Evolutionary conservation across 2,113 vertebrate species (phyloP), one percentile per base, ranked within the genome.

Genomic region (Apteryx mantelli): DNA sequence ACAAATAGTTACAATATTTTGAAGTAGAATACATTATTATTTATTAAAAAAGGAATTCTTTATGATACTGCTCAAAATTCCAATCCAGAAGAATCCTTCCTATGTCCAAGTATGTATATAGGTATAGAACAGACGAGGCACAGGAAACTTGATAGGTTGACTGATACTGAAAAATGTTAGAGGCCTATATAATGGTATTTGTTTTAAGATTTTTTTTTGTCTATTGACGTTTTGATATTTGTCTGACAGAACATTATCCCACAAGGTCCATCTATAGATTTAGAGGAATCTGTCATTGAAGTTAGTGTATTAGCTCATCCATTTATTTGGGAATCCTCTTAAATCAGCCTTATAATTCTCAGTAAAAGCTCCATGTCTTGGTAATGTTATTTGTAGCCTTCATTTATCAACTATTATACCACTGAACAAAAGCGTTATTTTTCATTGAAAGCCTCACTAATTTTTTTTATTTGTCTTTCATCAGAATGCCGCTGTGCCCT

Each of bases 61-160:
- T 53, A 25, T 74, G 50, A 36, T 36, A 55, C 36, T 28, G 19
- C 9, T 6, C 50, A 38, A 70, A n/a, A 48, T 70, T 48, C 68
- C 44, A 20, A 48, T 30, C 22, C 20, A 48, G 46, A 14, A 68
- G 42, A 66, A 44, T 50, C 48, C 32, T 56, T 2, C 46, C n/a
- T 46, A 20, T 63, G 20, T 42, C 16, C 30, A 52, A 26, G 20
- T 26, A 16, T 2, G 4, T 20, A 6, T 42, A 50, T 22, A 10
- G 19, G 40, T 56, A 8, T 50, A 26, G 15, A 70, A 55, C 21
- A 8, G 7, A 1, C 26, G 32, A 82, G 18, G 7, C 17, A 24
- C 1, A 0, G 34, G 24, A 48, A 48, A 25, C 11, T 22, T 50
- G 58, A 7, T 50, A 30, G 3, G 5, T n/a, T 68, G 24, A 11